Evolutionary conservation across 1,140 invertebrate species (phyloP).

Genomic region (Drosophila mayri): DNA sequence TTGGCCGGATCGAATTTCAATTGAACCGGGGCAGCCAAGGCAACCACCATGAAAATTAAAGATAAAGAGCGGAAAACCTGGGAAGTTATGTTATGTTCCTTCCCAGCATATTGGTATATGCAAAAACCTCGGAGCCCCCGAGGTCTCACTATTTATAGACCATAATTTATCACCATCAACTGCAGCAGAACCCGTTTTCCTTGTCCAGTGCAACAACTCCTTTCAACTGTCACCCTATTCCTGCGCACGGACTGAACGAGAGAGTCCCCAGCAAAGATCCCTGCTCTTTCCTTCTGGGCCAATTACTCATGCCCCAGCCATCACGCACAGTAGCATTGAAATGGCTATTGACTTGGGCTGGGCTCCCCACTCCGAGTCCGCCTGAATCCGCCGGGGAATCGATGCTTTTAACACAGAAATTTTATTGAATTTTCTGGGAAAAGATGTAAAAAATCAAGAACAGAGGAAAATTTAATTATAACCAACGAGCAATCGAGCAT

Average conservation of each 20-base stretch:
- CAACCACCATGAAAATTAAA: conserved; percentile 30
- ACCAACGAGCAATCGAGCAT: conserved; percentile 46
- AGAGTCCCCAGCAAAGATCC: neutral
- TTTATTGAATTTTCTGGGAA: conserved; percentile 78
- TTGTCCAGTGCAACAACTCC: conserved; percentile 26
- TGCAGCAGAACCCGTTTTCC: conserved; percentile 60
- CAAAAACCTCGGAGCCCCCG: conserved; percentile 24
- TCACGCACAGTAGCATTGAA: conserved; percentile 62
- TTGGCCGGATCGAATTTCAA: conserved; percentile 45
- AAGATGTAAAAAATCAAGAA: conserved; percentile 64
- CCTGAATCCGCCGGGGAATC: conserved; percentile 5
- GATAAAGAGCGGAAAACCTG: conserved; percentile 26
- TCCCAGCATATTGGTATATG: conserved; percentile 26
- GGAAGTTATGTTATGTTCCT: conserved; percentile 30
- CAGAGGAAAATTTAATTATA: conserved; percentile 68
- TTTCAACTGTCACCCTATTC: conserved; percentile 17
- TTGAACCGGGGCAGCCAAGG: conserved; percentile 18
- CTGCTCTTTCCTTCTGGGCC: conserved; percentile 24
- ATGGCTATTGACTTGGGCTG: conserved; percentile 42
- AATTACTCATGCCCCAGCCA: conserved; percentile 58
- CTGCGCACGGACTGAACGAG: neutral
- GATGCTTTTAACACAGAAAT: conserved; percentile 38
- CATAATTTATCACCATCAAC: conserved; percentile 71
- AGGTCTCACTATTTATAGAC: conserved; percentile 49
- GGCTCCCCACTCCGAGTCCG: neutral